Evolutionary conservation across 2,113 vertebrate species (phyloP), one percentile per base, ranked within the genome.

Genomic region (Scomber japonicus): DNA sequence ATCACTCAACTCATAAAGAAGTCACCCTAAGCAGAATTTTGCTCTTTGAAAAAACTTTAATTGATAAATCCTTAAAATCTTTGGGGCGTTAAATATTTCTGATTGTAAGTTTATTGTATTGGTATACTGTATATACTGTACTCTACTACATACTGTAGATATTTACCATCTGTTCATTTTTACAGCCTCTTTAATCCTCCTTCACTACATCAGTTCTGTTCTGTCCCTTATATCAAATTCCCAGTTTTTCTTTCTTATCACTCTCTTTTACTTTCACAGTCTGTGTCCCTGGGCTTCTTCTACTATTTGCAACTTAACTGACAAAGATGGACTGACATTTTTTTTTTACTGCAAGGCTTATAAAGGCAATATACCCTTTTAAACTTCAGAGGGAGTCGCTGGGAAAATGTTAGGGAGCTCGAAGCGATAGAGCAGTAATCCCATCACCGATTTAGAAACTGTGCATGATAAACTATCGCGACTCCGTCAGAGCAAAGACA

Each of bases 391-490:
- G 30, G 0, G n/a, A 72, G 49, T 61, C 5, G 16, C 30, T 74
- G 40, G 31, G 69, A n/a, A 68, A 69, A 80, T 69, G 48, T 67
- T 30, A 17, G 7, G 74, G 85, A 40, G 77, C 73, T 68, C 3
- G 45, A 61, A 78, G 65, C 17, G 10, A 66, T 63, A 60, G 72
- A 14, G 45, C 59, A 24, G 35, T 81, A 80, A 88, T 73, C 71
- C 66, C 59, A 53, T 71, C n/a, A 64, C 19, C 31, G 65, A 63
- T 83, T 83, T 49, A 71, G 56, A 75, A 79, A 64, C 35, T 56
- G 68, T 65, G 49, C 31, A 50, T 49, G 75, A 79, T 70, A 75
- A 81, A 78, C 24, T 75, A 40, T 80, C 12, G 48, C 75, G 66
- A 7, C 60, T 62, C 54, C 64, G 66, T 74, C 68, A 70, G 24